phyloP scores from a whole-genome alignment of 1,140 invertebrate species.

The Lepidurus couesii region DNA sequence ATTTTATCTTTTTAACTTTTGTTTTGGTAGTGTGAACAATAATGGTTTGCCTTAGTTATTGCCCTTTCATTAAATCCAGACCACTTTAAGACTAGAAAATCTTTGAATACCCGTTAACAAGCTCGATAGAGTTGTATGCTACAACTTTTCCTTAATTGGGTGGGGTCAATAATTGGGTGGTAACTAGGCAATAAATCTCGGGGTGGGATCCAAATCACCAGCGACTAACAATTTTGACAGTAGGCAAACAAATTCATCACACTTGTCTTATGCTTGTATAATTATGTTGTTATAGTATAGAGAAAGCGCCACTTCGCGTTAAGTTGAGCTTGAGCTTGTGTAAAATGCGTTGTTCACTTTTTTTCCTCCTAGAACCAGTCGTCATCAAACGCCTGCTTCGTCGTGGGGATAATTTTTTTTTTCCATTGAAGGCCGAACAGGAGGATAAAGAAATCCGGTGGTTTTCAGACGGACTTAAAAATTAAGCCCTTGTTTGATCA shows the following conservation, averaged over 20 bases:
- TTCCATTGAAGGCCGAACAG: not conserved
- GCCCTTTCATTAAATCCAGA: slow-evolving; percentile 15
- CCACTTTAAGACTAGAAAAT: not conserved
- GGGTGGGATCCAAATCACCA: not conserved
- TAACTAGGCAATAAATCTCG: not conserved
- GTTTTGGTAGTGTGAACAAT: not conserved
- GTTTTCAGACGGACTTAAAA: not conserved
- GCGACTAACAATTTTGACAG: slow-evolving; percentile 6
- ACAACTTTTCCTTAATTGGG: not conserved
- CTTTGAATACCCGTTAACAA: not conserved
- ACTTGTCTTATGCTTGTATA: not conserved
- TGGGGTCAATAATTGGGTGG: slow-evolving; percentile 3
- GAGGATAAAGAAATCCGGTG: not conserved
- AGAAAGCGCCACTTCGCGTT: not conserved
- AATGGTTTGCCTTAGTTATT: not conserved
- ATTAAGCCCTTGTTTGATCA: slow-evolving; percentile 18
- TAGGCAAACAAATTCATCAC: slow-evolving; percentile 15
- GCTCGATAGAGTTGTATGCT: not conserved
- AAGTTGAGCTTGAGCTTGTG: not conserved
- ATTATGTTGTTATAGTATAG: not conserved
- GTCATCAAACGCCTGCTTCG: not conserved
- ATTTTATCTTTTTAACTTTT: not conserved
- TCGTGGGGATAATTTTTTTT: not conserved
- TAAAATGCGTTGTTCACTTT: not conserved
- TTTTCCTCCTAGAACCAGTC: not conserved